Conservation (phyloP, 2,113 vertebrate species). For the Chinchilla lanigera region DNA sequence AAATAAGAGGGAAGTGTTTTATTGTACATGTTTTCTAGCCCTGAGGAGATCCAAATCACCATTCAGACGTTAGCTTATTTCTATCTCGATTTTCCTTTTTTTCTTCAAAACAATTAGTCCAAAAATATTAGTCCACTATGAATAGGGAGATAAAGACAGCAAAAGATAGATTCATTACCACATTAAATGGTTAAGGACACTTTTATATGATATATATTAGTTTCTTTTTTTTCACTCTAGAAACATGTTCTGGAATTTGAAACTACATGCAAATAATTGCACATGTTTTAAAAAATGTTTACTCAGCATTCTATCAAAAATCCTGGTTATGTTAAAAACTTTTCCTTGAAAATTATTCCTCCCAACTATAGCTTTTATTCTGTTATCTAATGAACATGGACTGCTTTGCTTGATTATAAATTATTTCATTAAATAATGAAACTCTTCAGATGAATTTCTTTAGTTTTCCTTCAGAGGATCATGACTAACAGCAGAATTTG, state of each 20-base stretch:
- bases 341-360: neutral
- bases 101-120: neutral
- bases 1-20: neutral
- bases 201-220: neutral
- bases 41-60: neutral
- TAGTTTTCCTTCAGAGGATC: neutral
- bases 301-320: neutral
- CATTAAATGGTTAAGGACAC: neutral
- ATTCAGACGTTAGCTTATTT: neutral
- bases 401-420: neutral
- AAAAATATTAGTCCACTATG: neutral
- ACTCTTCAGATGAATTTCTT: neutral
- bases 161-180: neutral
- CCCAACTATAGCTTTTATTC: neutral
- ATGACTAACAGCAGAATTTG: neutral
- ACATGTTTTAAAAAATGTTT: neutral
- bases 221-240: neutral
- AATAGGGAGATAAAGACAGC: neutral
- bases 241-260: neutral
- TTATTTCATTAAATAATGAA: constrained; percentile 28
- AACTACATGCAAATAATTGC: neutral
- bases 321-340: neutral
- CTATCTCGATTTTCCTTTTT: neutral
- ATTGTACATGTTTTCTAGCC: neutral
- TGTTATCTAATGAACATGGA: neutral